A percentile compares a stretch with the other conserved stretches of the same genome.
These are phyloP conservation scores for Leptobrachium ailaonicum DNA, from an alignment of 2,113 vertebrate genomes.

Conservation along the genomic window DNA sequence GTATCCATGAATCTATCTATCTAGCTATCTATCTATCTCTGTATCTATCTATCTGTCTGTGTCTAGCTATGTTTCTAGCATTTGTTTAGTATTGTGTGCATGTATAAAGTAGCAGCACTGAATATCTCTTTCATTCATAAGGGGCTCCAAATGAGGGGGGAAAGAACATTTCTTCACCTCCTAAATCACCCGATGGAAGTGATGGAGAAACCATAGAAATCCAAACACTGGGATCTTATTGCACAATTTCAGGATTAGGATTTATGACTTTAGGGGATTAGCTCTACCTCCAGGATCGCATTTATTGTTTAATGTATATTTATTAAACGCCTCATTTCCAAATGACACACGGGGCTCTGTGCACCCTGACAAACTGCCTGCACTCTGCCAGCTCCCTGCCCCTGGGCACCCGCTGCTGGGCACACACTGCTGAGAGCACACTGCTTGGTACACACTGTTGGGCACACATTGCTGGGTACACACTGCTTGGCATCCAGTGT, in stretches of 20 bases:
- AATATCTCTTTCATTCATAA: slow-evolving; percentile 18
- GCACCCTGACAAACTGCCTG: background rate
- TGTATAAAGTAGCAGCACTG: background rate
- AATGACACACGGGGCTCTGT: background rate
- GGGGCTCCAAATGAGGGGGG: background rate
- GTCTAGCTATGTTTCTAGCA: no score
- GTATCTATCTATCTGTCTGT: no score
- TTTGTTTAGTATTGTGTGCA: background rate
- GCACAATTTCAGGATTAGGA: slow-evolving; percentile 11
- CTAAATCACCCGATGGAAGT: slow-evolving; percentile 22
- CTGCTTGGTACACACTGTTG: no score
- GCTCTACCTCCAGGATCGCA: background rate
- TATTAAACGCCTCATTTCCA: slow-evolving; percentile 16
- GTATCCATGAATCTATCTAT: no score
- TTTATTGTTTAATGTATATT: slow-evolving; percentile 9
- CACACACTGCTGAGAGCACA: no score
- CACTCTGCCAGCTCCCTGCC: no score
- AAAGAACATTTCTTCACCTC: slow-evolving; percentile 1
- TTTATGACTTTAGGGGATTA: slow-evolving; percentile 19
- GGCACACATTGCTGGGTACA: no score
- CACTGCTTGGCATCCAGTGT: no score
- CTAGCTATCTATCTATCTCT: no score
- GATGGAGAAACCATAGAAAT: slow-evolving; percentile 3
- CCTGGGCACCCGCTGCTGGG: no score
- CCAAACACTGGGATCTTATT: slow-evolving; percentile 13